Conservation (phyloP, 2,888 invertebrate species). For the Meteorus cinctellus region DNA sequence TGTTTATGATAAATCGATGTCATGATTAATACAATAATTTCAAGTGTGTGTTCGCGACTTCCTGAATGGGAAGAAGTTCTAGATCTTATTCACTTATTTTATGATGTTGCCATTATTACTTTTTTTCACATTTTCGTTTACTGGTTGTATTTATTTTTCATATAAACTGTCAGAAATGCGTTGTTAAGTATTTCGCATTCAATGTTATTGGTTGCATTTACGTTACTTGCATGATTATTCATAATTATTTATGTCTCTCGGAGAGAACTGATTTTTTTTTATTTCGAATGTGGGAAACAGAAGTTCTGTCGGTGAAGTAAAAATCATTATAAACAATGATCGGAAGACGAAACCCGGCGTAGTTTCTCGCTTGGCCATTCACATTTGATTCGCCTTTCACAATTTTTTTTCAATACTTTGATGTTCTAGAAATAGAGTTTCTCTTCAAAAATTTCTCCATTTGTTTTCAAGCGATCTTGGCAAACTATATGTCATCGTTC, state of each 20-base stretch:
- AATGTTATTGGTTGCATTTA: constrained; percentile 39
- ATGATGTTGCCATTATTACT: neutral
- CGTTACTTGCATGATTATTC: constrained; percentile 49
- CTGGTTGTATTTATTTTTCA: neutral
- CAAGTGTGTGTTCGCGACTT: neutral
- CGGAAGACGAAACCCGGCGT: constrained; percentile 48
- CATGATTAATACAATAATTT: constrained; percentile 25
- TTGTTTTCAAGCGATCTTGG: neutral
- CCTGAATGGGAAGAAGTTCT: neutral
- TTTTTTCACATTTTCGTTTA: constrained; percentile 31
- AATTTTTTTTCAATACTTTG: constrained; percentile 1
- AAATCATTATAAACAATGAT: constrained; percentile 36
- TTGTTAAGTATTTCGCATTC: constrained; percentile 32
- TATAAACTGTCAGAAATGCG: neutral
- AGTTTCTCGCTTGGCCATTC: constrained; percentile 7
- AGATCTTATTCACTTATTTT: constrained; percentile 19
- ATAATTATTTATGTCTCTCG: constrained; percentile 13
- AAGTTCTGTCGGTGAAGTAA: constrained; percentile 13
- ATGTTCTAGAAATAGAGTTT: constrained; percentile 8
- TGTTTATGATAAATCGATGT: constrained; percentile 38
- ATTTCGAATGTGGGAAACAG: neutral
- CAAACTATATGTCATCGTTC: neutral
- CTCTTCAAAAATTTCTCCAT: constrained; percentile 7
- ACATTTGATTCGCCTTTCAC: constrained; percentile 1
- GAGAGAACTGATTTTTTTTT: constrained; percentile 23